Evolutionary conservation across 2,113 vertebrate genomes (phyloP), one percentile per base, ranked within the genome.

Genomic region (Tetrao urogallus): DNA sequence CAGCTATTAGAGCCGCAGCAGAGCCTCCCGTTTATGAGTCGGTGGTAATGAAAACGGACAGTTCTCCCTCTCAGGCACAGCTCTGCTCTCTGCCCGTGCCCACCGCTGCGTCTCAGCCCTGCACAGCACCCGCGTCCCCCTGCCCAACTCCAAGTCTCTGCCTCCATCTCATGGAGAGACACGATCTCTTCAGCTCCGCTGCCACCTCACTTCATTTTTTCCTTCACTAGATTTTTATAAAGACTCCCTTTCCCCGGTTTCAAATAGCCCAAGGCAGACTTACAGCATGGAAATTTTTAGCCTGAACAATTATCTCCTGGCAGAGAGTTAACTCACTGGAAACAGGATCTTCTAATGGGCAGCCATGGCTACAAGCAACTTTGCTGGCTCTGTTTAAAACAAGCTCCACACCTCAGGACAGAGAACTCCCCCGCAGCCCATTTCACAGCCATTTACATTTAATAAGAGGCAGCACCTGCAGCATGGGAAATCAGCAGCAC

Each of bases 91-190:
- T 40, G 58, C 78, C 72, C 77, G 2, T 17, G 16, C 71, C 77
- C 63, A 42, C 56, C 6, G 4, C 71, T n/a, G 27, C 22, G 2
- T 10, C 88, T 43, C 50, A 2, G 86, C 85, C 79, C 83, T 8
- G 47, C 73, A 21, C 80, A 83, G 42, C 30, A 67, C 82, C 50
- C 1, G 1, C 71, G 20, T 77, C 47, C 90, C 88, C 69, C 70
- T 75, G 95, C 83, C 81, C 8, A 96, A 96, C 74, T 84, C 92
- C 94, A 66, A 90, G 95, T 20, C 96, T 96, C 94, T 96, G 95
- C 96, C 91, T 96, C 96, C 96, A 96, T 90, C 95, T 96, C 88
- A 96, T 96, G 95, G 96, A 95, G 90, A 96, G 90, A 94, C 40
- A 48, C 34, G 9, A 90, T 86, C 92, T 75, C 54, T 96, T 96